Evolutionary conservation across 1,140 invertebrate species (phyloP).

Genomic region (Caerostris extrusa): DNA sequence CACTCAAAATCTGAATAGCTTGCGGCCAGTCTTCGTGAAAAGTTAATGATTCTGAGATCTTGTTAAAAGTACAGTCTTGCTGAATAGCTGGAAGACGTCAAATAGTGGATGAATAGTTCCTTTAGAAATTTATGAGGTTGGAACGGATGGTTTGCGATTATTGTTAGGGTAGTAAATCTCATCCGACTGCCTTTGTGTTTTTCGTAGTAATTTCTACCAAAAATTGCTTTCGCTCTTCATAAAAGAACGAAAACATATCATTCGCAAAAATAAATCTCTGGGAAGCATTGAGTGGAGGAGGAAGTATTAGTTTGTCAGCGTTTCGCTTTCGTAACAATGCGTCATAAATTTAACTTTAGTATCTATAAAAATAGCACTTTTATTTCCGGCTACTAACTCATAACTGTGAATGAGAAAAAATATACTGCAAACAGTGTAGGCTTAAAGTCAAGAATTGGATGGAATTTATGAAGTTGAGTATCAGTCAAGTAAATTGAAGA

Average conservation of each 20-base stretch:
- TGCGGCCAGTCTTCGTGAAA: constrained; percentile 13
- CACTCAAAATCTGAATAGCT: neutral
- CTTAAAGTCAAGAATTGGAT: too few species aligned
- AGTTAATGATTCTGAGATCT: constrained; percentile 17
- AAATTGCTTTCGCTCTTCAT: constrained; percentile 21
- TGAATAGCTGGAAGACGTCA: constrained; percentile 29
- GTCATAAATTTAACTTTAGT: constrained; percentile 36
- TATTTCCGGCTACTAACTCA: constrained; percentile 1
- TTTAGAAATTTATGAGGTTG: constrained; percentile 38
- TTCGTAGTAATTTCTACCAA: constrained; percentile 38
- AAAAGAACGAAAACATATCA: constrained; percentile 40
- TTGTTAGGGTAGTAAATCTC: constrained; percentile 37
- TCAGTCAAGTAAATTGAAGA: too few species aligned
- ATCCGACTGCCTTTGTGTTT: constrained; percentile 38
- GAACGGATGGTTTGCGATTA: constrained; percentile 36
- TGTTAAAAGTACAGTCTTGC: neutral
- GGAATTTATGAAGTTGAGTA: too few species aligned
- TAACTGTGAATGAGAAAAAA: neutral
- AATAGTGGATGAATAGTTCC: constrained; percentile 27
- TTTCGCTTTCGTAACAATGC: neutral
- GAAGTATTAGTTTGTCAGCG: constrained; percentile 31
- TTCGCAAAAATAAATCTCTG: constrained; percentile 16
- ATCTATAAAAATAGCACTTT: constrained; percentile 31
- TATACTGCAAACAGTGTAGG: too few species aligned
- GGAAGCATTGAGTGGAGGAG: neutral